A percentile compares a stretch with the other conserved stretches of the same genome.
phyloP scores from a whole-genome alignment of 2,888 invertebrate species.

The Morinoia aosen region DNA sequence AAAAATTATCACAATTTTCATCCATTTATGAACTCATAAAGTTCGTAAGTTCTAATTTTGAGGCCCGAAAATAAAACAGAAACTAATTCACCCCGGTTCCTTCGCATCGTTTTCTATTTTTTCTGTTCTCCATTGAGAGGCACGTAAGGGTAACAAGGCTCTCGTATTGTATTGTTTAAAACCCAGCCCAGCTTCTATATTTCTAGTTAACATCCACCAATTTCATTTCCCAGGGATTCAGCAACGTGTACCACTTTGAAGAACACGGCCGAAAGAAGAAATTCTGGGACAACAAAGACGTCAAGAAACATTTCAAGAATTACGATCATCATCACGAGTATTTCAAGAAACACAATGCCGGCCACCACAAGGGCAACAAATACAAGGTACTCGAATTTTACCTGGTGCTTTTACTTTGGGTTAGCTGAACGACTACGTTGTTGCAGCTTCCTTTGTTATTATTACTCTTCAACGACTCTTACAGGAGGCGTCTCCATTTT shows the following conservation, averaged over 20 bases:
- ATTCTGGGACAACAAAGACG: slow-evolving; percentile 84
- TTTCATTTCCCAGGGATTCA: slow-evolving; percentile 77
- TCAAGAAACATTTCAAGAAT: slow-evolving; percentile 82
- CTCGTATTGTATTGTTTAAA: background rate
- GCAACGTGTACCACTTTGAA: slow-evolving; percentile 86
- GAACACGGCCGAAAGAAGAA: slow-evolving; percentile 84
- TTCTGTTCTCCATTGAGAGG: background rate
- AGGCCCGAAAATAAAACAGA: background rate
- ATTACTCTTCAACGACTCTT: too few relatives aligned
- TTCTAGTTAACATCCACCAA: background rate
- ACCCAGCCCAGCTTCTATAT: background rate
- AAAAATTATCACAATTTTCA: background rate
- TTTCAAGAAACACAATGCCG: slow-evolving; percentile 83
- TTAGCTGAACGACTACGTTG: background rate
- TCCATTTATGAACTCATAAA: background rate
- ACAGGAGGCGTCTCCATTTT: too few relatives aligned
- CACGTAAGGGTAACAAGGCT: background rate
- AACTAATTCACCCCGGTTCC: too few relatives aligned
- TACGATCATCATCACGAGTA: slow-evolving; percentile 83
- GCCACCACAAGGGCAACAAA: slow-evolving; percentile 82
- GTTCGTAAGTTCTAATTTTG: background rate
- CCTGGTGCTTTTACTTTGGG: background rate
- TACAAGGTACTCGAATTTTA: slow-evolving; percentile 76
- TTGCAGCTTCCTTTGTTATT: background rate
- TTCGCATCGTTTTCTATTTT: background rate